Evolutionary conservation across 2,797 vertebrate genomes (phyloP).

Genomic region (Tangara arthus): DNA sequence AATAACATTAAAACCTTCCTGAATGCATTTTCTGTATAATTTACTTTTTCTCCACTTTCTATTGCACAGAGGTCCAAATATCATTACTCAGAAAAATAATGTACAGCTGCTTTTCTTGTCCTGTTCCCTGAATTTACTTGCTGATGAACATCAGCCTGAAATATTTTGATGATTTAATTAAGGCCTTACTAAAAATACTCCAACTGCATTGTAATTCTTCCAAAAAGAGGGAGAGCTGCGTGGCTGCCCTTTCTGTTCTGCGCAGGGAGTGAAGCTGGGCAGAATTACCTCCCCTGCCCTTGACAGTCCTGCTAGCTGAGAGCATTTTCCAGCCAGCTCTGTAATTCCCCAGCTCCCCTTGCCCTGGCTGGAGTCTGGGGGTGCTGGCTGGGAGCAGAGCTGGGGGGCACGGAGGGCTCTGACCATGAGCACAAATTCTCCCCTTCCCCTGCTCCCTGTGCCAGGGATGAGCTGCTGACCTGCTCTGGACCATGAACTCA

Average conservation of each 20-base stretch:
- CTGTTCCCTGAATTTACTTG: not conserved
- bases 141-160: slow-evolving; percentile 24
- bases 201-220: not conserved
- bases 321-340: not conserved
- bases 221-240: not conserved
- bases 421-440: too few species aligned
- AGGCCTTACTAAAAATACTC: slow-evolving; percentile 4
- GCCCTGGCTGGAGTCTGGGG: too few species aligned
- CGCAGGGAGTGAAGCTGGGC: not conserved
- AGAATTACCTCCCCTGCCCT: not conserved
- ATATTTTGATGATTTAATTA: slow-evolving; percentile 44
- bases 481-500: too few species aligned
- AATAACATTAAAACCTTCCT: slow-evolving; percentile 32
- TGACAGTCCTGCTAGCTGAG: not conserved
- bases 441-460: too few species aligned
- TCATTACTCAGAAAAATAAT: slow-evolving; percentile 38
- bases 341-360: not conserved
- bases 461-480: too few species aligned
- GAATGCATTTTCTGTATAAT: slow-evolving; percentile 22
- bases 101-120: slow-evolving; percentile 33
- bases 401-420: too few species aligned
- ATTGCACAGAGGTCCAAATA: slow-evolving; percentile 6
- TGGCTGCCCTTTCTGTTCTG: not conserved
- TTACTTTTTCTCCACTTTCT: not conserved
- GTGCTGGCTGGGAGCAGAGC: too few species aligned